Evolutionary conservation across 1,140 invertebrate species (phyloP).

Genomic region (Drosophila triauraria): DNA sequence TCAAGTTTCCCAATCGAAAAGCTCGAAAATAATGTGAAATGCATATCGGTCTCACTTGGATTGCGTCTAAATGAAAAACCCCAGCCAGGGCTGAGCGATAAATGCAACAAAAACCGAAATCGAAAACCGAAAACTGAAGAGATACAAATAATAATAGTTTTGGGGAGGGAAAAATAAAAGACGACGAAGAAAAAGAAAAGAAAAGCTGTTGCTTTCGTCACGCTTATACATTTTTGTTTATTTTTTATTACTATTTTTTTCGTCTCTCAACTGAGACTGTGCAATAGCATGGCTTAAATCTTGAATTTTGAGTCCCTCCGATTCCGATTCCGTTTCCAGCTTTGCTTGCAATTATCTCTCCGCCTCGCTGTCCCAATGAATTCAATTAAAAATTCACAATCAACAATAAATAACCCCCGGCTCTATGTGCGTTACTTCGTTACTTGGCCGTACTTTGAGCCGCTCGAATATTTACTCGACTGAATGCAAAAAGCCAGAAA

Average conservation of each 20-base stretch:
- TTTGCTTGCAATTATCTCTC: constrained; percentile 51
- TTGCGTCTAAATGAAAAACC: constrained; percentile 70
- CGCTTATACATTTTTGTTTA: constrained; percentile 56
- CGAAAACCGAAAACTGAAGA: constrained; percentile 35
- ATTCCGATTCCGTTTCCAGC: constrained; percentile 27
- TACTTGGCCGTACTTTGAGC: constrained; percentile 45
- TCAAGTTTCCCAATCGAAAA: constrained; percentile 49
- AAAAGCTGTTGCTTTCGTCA: constrained; percentile 70
- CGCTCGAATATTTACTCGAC: constrained; percentile 3
- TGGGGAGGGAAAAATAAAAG: neutral
- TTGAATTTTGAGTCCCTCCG: neutral
- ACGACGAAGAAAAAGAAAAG: constrained; percentile 36
- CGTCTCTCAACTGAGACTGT: constrained; percentile 17
- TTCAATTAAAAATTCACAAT: constrained; percentile 76
- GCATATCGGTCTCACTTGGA: constrained; percentile 63
- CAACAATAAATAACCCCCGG: constrained; percentile 63
- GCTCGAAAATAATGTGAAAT: constrained; percentile 63
- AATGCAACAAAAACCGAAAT: constrained; percentile 1
- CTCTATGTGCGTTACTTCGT: constrained; percentile 15
- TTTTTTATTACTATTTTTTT: constrained; percentile 14
- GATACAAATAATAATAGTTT: constrained; percentile 34
- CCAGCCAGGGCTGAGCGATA: neutral
- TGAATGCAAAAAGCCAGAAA: constrained; percentile 48
- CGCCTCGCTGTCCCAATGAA: constrained; percentile 47
- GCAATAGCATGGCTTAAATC: constrained; percentile 14